A percentile compares a stretch with the other conserved stretches of the same genome.
Conservation (phyloP, 2,888 invertebrate species). For the Salticus scenicus region DNA sequence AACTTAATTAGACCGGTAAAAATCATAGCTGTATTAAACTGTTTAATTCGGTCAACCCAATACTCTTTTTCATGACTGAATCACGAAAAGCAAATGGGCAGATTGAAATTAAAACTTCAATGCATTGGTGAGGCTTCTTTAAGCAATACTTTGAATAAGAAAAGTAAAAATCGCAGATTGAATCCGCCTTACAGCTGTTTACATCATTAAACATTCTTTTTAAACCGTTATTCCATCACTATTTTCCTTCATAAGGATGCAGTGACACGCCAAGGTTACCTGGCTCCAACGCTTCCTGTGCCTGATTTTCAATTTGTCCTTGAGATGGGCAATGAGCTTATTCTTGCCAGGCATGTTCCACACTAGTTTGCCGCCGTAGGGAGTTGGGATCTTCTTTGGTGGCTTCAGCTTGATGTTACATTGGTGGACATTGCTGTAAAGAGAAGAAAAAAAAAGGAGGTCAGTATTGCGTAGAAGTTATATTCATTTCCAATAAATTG, state of each 20-base stretch:
- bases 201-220: not conserved
- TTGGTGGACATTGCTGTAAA: constrained; percentile 79
- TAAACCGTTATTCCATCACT: not conserved
- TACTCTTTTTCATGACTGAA: no score
- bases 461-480: not conserved
- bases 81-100: no score
- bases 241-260: constrained; percentile 5
- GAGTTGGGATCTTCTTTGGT: constrained; percentile 86
- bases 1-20: no score
- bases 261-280: constrained; percentile 76
- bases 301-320: constrained; percentile 90
- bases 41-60: no score
- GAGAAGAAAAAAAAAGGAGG: constrained; percentile 6
- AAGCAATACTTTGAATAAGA: no score
- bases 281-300: constrained; percentile 96
- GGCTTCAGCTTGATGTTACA: constrained; percentile 78
- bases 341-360: constrained; percentile 91
- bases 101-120: no score
- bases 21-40: no score
- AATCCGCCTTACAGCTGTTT: not conserved
- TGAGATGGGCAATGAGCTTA: constrained; percentile 88
- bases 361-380: constrained; percentile 89
- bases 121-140: no score
- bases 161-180: not conserved
- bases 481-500: no score